These are phyloP conservation scores for Allygus modestus DNA, from an alignment of 2,888 invertebrate species.

Conservation along the genomic window DNA sequence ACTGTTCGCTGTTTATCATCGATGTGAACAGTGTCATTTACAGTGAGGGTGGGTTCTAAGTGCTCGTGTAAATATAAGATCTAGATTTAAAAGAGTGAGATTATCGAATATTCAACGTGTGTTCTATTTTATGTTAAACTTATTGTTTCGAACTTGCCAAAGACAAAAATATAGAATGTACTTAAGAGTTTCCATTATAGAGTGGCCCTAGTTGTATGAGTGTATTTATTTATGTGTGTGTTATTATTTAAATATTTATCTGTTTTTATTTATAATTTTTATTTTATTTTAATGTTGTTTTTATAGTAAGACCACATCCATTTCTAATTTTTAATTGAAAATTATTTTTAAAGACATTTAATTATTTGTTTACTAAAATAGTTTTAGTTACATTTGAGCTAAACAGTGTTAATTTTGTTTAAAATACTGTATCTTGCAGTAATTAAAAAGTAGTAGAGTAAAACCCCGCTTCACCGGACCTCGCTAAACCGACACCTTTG, in stretches of 20 bases:
- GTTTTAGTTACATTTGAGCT: too few relatives aligned
- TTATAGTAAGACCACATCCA: too few relatives aligned
- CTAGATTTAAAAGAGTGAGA: background rate
- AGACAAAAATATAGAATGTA: conserved; percentile 20
- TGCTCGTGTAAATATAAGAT: conserved; percentile 21
- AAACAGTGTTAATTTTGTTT: too few relatives aligned
- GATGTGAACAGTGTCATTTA: background rate
- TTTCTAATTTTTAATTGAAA: too few relatives aligned
- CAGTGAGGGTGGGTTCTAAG: background rate
- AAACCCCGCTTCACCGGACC: too few relatives aligned
- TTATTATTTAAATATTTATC: background rate
- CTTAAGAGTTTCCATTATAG: conserved; percentile 8
- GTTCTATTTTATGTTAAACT: background rate
- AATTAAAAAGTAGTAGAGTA: too few relatives aligned
- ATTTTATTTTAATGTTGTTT: background rate
- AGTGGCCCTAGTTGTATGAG: background rate
- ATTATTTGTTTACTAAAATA: too few relatives aligned
- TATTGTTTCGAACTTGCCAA: conserved; percentile 8
- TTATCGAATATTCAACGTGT: background rate
- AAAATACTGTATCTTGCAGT: too few relatives aligned
- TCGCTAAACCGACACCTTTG: too few relatives aligned
- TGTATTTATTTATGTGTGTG: conserved; percentile 22
- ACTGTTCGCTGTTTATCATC: background rate
- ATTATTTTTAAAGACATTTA: too few relatives aligned
- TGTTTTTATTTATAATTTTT: conserved; percentile 13